Conservation (phyloP, 2,888 invertebrate genomes). For the Drosophila austrosaltans region DNA sequence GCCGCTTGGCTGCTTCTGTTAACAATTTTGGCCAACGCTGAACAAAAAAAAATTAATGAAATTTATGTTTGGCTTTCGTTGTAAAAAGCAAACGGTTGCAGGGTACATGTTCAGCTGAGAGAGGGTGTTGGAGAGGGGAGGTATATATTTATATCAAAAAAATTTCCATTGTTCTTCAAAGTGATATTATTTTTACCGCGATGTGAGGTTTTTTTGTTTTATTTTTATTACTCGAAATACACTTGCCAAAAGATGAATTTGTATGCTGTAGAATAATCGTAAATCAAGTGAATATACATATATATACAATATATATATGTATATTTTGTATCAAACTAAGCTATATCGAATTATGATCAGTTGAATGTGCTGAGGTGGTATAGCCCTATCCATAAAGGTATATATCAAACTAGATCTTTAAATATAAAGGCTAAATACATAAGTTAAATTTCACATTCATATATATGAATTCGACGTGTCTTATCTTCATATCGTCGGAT, state of each 20-base stretch:
- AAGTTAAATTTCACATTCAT: too few relatives aligned
- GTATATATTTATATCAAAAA: slow-evolving; percentile 35
- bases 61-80: slow-evolving; percentile 51
- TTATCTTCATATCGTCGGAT: too few relatives aligned
- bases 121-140: background rate
- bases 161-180: slow-evolving; percentile 51
- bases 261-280: too few relatives aligned
- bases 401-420: too few relatives aligned
- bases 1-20: slow-evolving; percentile 49
- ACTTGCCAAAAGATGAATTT: background rate
- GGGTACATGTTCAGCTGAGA: background rate
- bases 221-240: slow-evolving; percentile 14
- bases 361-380: too few relatives aligned
- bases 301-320: too few relatives aligned
- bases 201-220: slow-evolving; percentile 25
- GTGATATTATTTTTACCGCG: slow-evolving; percentile 21
- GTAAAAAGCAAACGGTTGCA: background rate
- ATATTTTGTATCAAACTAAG: too few relatives aligned
- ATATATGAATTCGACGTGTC: too few relatives aligned
- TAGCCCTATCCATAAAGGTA: too few relatives aligned
- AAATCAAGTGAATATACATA: too few relatives aligned
- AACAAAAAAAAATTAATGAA: slow-evolving; percentile 61
- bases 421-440: too few relatives aligned
- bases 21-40: slow-evolving; percentile 52
- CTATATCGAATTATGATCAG: too few relatives aligned